phyloP scores from a whole-genome alignment of 1,140 invertebrate genomes.

The Musca domestica region DNA sequence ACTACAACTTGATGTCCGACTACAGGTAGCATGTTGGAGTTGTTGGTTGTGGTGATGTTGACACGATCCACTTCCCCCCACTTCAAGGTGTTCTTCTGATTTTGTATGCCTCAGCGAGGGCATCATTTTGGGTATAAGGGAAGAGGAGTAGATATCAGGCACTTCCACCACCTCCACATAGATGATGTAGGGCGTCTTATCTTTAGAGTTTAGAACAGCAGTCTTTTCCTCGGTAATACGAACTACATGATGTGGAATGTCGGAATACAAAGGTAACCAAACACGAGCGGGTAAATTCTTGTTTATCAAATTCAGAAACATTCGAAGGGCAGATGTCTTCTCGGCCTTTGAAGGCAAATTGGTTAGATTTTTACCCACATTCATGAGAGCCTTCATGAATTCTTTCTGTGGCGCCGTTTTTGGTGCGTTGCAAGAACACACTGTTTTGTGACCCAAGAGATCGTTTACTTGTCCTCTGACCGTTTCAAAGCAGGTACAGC shows the following conservation, averaged over 20 bases:
- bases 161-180: slow-evolving; percentile 96
- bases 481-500: slow-evolving; percentile 76
- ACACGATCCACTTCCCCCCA: slow-evolving; percentile 25
- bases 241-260: slow-evolving; percentile 89
- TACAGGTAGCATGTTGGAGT: slow-evolving; percentile 29
- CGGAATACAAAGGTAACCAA: slow-evolving; percentile 93
- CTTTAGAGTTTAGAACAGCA: slow-evolving; percentile 97
- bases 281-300: slow-evolving; percentile 95
- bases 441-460: slow-evolving; percentile 67
- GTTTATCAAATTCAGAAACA: slow-evolving; percentile 90
- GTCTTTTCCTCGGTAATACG: slow-evolving; percentile 86
- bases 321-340: slow-evolving; percentile 84
- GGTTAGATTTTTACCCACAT: slow-evolving; percentile 87
- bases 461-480: slow-evolving; percentile 70
- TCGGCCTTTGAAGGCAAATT: slow-evolving; percentile 91
- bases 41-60: neutral
- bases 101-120: slow-evolving; percentile 83
- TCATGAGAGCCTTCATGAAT: slow-evolving; percentile 83
- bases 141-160: slow-evolving; percentile 77
- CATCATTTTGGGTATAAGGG: slow-evolving; percentile 77
- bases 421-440: slow-evolving; percentile 76
- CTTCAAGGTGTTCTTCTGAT: slow-evolving; percentile 74
- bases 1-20: slow-evolving; percentile 40
- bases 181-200: slow-evolving; percentile 98
- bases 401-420: slow-evolving; percentile 81